A percentile compares a stretch with the other conserved stretches of the same genome.
Conservation (phyloP, 1,140 invertebrate genomes). For the Drosophila nikananu region DNA sequence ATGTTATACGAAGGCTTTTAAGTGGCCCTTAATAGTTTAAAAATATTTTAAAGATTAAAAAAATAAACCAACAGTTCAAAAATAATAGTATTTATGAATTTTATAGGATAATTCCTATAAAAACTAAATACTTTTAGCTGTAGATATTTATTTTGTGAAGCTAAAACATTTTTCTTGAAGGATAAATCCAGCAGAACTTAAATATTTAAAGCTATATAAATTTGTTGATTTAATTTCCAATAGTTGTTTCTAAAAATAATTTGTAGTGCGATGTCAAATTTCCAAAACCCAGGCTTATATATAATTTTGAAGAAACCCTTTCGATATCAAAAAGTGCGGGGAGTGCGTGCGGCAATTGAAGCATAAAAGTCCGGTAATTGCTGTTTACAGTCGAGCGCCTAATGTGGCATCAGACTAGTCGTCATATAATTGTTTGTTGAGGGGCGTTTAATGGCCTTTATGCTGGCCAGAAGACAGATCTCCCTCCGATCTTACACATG, state of each 20-base stretch:
- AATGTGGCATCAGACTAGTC: conserved; percentile 62
- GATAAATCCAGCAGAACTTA: background rate
- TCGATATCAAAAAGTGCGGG: conserved; percentile 2
- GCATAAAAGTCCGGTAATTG: conserved; percentile 77
- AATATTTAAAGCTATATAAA: background rate
- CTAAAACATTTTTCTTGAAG: background rate
- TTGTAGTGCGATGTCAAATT: background rate
- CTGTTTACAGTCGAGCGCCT: conserved; percentile 74
- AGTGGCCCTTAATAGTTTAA: too few species aligned
- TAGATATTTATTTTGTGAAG: background rate
- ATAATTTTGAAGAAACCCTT: background rate
- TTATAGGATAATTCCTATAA: too few species aligned
- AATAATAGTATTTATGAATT: too few species aligned
- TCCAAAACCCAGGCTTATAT: background rate
- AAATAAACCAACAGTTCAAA: too few species aligned
- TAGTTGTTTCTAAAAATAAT: background rate
- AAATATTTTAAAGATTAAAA: too few species aligned
- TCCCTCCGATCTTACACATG: conserved; percentile 52
- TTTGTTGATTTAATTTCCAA: background rate
- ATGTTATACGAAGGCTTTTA: too few species aligned
- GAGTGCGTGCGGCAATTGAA: conserved; percentile 64
- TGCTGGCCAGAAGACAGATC: conserved; percentile 27
- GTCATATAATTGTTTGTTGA: conserved; percentile 77
- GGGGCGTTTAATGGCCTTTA: conserved; percentile 74
- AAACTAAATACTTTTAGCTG: too few species aligned